Percentiles rank a stretch among this genome's conserved stretches.
These are phyloP conservation scores for Nerophis ophidion DNA, from an alignment of 2,113 vertebrate genomes.

Conservation along the genomic window DNA sequence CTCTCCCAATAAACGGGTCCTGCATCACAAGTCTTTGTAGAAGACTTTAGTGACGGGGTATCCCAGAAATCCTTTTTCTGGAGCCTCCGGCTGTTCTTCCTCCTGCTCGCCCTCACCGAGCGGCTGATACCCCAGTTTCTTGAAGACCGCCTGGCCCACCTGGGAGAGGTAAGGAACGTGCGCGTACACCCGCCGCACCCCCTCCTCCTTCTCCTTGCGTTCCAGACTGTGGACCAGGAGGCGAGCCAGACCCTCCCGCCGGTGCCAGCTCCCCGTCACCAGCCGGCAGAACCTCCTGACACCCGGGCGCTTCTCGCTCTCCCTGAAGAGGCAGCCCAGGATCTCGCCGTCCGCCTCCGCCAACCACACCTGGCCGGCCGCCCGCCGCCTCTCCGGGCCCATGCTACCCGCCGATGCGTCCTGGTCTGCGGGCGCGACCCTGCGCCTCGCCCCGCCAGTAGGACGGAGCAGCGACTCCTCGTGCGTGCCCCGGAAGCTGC, in stretches of 20 bases:
- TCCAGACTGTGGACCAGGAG: constrained; percentile 75
- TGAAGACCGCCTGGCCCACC: constrained; percentile 70
- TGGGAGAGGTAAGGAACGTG: constrained; percentile 71
- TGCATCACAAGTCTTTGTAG: constrained; percentile 70
- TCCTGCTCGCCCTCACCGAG: constrained; percentile 56
- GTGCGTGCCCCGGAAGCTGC: constrained; percentile 59
- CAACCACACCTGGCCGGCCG: constrained; percentile 76
- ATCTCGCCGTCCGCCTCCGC: constrained; percentile 77
- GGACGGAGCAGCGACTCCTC: constrained; percentile 62
- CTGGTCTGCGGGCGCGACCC: constrained; percentile 43
- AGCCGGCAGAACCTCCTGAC: constrained; percentile 74
- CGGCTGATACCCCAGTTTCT: constrained; percentile 68
- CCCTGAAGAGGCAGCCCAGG: constrained; percentile 76
- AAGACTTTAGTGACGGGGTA: constrained; percentile 74
- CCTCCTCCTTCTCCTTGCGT: constrained; percentile 61
- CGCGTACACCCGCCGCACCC: constrained; percentile 57
- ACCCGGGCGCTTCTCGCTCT: constrained; percentile 19
- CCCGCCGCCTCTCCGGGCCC: constrained; percentile 59
- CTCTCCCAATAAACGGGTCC: too few relatives aligned
- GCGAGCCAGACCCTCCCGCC: constrained; percentile 73
- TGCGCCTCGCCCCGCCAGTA: constrained; percentile 44
- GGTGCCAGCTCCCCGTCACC: constrained; percentile 78
- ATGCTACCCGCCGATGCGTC: constrained; percentile 51
- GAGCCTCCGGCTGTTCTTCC: constrained; percentile 50
- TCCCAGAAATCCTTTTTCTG: constrained; percentile 69